phyloP scores from a whole-genome alignment of 2,113 vertebrate species.

The Athene cunicularia region DNA sequence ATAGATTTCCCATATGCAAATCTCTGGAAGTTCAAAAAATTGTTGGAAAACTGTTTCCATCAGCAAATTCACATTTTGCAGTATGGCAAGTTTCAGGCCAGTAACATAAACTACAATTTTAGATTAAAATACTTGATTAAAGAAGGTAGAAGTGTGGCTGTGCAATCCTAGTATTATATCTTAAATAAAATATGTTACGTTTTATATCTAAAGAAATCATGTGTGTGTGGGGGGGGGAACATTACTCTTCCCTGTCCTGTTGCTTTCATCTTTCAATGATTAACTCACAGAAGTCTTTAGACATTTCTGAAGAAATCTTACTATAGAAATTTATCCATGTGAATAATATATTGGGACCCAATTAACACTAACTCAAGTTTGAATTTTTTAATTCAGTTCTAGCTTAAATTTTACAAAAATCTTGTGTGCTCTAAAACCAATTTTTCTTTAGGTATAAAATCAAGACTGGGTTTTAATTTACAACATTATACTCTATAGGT shows the following conservation, averaged over 20 bases:
- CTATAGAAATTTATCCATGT: background rate
- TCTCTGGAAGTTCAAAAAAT: background rate
- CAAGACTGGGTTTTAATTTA: background rate
- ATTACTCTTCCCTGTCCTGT: background rate
- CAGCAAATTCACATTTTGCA: background rate
- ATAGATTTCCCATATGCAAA: background rate
- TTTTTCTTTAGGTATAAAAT: background rate
- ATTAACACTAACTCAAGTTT: background rate
- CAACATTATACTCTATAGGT: background rate
- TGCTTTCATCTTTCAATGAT: background rate
- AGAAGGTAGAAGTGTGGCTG: background rate
- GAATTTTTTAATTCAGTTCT: background rate
- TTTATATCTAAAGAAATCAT: background rate
- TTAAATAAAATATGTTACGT: background rate
- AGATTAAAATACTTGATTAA: background rate
- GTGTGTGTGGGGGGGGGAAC: background rate
- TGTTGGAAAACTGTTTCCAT: background rate
- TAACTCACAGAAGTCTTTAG: background rate
- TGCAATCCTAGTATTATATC: background rate
- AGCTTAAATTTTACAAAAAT: background rate
- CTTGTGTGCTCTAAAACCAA: background rate
- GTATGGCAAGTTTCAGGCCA: background rate
- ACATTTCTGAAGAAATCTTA: background rate
- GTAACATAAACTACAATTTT: background rate
- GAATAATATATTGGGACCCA: background rate